Base-by-base conservation (phyloP, 2,888 invertebrate species). In the Trissonchulus sp. region DNA sequence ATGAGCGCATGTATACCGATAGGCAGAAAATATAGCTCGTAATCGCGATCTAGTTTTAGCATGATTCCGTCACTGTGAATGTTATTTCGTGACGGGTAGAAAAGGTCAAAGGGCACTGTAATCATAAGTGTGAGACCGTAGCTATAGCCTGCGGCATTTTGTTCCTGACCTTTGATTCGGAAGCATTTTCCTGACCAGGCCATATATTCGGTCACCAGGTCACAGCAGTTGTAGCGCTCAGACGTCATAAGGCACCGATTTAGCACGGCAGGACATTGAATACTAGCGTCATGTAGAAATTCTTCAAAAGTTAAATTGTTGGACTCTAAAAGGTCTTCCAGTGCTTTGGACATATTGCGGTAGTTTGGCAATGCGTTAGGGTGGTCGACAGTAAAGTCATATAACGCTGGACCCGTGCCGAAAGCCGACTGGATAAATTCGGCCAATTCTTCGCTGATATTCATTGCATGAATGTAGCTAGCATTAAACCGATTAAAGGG, bases 401-500 rank as follows among this genome's bases (percentile, higher is more conserved):
- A 48, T 23, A 48, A 23, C 8, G 48, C 8, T 15, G 48, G 48
- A 15, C 48, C 48, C n/a, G 65, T 30, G 3, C 48, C 48, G 23
- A 48, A 48, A 15, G 48, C 48, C 8, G 8, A 15, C 48, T 48
- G 48, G 8, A 48, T 48, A 23, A 48, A 48, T 8, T 48, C 48
- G 23, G 48, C 48, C 48, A 48, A 23, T 8, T 48, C 48, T 48
- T 8, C 23, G 48, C 23, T 23, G 23, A 48, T 23, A 23, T 48
- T 48, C 48, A 48, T 48, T 23, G 8, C 8, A 8, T 48, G 48
- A 8, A 48, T 48, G 23, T 15, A 48, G 48, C 8, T 48, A 23
- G 48, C 48, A 48, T 48, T 48, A 48, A 48, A 48, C 48, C 48
- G 48, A 23, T 48, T 48, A 48, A 48, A 48, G 48, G 48, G 48